Conservation (phyloP, 2,797 vertebrate species). For the Rhynchonycteris naso region DNA sequence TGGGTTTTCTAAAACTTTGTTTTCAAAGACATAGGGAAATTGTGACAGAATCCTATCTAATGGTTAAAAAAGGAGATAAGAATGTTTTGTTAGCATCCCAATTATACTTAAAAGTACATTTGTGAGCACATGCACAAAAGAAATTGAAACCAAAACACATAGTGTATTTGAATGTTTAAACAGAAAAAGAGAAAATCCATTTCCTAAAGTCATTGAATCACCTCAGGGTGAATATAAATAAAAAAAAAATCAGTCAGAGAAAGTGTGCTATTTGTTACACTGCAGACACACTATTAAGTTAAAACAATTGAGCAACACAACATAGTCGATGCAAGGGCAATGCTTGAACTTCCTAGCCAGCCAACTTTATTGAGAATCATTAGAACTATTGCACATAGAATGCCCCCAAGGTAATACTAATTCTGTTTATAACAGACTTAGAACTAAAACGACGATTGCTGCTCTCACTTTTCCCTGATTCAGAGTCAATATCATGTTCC, state of each 20-base stretch:
- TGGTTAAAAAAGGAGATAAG: not conserved
- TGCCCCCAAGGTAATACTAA: slow-evolving; percentile 25
- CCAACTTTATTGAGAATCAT: not conserved
- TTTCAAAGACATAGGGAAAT: not conserved
- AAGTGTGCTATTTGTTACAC: not conserved
- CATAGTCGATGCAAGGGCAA: not conserved
- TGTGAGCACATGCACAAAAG: not conserved
- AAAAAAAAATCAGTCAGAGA: slow-evolving; percentile 48
- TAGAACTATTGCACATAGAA: not conserved
- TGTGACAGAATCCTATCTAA: not conserved
- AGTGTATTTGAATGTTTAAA: slow-evolving; percentile 5
- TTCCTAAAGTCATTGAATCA: not conserved
- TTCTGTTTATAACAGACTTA: slow-evolving; percentile 55
- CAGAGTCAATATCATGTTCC: slow-evolving; percentile 41
- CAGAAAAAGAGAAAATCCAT: slow-evolving; percentile 12
- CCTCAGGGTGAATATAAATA: not conserved
- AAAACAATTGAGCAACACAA: not conserved
- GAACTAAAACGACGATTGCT: not conserved
- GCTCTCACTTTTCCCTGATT: slow-evolving; percentile 25
- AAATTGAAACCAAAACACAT: not conserved
- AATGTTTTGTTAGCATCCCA: not conserved
- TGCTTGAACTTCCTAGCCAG: not conserved
- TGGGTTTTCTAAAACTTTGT: slow-evolving; percentile 15
- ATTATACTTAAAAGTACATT: not conserved
- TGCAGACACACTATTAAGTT: not conserved